phyloP scores from a whole-genome alignment of 2,888 invertebrate genomes.

The Brachynemurus nebulosus region DNA sequence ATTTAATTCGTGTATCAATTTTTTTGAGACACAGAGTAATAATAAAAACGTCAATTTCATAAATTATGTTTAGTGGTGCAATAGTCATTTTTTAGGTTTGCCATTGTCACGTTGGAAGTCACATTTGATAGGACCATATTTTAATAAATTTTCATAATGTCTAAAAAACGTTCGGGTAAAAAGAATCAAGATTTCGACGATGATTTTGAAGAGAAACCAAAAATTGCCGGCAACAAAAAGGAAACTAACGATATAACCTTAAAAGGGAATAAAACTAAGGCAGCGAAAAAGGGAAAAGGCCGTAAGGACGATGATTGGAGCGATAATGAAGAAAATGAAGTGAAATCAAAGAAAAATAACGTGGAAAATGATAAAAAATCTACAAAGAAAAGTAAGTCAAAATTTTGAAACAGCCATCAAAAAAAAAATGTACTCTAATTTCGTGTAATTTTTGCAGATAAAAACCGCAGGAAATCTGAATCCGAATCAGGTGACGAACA shows the following conservation, averaged over 20 bases:
- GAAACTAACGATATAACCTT: constrained; percentile 34
- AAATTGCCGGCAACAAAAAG: constrained; percentile 22
- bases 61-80: too few species aligned
- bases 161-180: constrained; percentile 43
- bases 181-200: constrained; percentile 42
- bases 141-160: constrained; percentile 32
- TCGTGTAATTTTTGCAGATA: not conserved
- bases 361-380: constrained; percentile 11
- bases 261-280: constrained; percentile 31
- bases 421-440: not conserved
- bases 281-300: constrained; percentile 37
- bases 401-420: constrained; percentile 22
- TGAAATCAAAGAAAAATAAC: constrained; percentile 7
- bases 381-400: constrained; percentile 14
- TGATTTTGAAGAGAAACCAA: constrained; percentile 33
- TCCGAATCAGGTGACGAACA: constrained; percentile 32
- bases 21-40: too few species aligned
- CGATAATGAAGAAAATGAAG: constrained; percentile 24
- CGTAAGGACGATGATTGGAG: constrained; percentile 26
- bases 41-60: too few species aligned
- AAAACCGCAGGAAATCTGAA: constrained; percentile 13
- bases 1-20: too few species aligned
- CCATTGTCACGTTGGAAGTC: not conserved
- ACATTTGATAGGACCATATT: not conserved
- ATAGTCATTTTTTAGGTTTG: too few species aligned